Evolutionary conservation across 2,113 vertebrate genomes (phyloP).

Genomic region (Trematomus loennbergii): DNA sequence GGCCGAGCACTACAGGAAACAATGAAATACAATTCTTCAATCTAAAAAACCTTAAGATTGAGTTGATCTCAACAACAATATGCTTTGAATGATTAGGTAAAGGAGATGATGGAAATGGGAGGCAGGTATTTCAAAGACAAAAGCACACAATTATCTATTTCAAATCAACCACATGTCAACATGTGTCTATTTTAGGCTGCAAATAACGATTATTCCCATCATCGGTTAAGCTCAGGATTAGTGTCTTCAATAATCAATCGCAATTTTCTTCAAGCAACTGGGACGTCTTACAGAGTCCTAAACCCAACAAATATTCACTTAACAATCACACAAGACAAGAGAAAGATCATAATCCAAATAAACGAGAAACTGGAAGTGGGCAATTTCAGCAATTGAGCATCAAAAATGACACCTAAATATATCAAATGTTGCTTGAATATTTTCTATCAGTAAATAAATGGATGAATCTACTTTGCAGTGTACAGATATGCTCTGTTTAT

Average conservation of each 20-base stretch:
- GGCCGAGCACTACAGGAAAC: no score
- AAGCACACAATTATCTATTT: neutral
- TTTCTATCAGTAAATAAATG: neutral
- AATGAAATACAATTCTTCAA: no score
- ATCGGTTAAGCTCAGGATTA: neutral
- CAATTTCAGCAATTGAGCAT: neutral
- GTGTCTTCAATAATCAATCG: neutral
- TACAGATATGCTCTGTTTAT: neutral
- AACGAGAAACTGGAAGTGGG: neutral
- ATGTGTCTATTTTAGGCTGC: neutral
- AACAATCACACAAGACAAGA: neutral
- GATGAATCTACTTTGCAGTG: neutral
- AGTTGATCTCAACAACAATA: neutral
- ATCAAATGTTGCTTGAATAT: neutral
- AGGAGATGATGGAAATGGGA: neutral
- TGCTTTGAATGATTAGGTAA: neutral
- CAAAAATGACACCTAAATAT: neutral
- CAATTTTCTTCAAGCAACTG: neutral
- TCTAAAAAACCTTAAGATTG: neutral
- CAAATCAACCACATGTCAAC: neutral
- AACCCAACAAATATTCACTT: neutral
- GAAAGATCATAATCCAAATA: neutral
- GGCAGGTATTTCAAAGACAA: neutral
- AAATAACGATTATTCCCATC: neutral
- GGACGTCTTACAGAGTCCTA: neutral